Evolutionary conservation across 2,888 invertebrate genomes (phyloP).

Genomic region (Taphrorychus bicolor): DNA sequence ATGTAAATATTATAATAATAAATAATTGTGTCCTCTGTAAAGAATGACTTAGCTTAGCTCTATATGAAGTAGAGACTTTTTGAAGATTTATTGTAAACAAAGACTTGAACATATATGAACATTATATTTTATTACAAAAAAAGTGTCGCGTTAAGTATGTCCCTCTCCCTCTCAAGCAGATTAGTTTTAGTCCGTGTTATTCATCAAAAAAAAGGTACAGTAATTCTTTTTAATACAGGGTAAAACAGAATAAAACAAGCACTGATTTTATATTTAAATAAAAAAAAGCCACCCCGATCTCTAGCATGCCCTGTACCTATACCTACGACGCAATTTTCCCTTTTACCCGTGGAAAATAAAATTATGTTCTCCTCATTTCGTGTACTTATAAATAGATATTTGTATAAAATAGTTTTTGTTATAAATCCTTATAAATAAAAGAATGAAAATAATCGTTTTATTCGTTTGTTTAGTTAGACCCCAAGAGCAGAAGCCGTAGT

Average conservation of each 20-base stretch:
- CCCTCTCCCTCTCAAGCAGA: background rate
- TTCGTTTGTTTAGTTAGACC: background rate
- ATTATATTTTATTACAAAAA: constrained; percentile 22
- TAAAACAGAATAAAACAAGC: background rate
- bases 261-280: constrained; percentile 3
- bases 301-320: background rate
- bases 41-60: constrained; percentile 1
- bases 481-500: background rate
- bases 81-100: constrained; percentile 17
- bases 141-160: background rate
- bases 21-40: constrained; percentile 1
- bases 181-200: background rate
- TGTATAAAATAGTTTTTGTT: constrained; percentile 29
- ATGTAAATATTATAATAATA: constrained; percentile 24
- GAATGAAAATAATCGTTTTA: constrained; percentile 1
- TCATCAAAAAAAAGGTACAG: no score
- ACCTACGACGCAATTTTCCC: no score
- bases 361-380: background rate
- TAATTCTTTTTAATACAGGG: background rate
- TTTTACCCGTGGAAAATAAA: background rate
- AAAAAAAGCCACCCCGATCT: background rate
- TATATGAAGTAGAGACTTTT: constrained; percentile 13
- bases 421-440: constrained; percentile 27
- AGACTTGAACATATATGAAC: constrained; percentile 17
- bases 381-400: constrained; percentile 21